Conservation (phyloP, 2,888 invertebrate species). For the Caradrina kadenii region DNA sequence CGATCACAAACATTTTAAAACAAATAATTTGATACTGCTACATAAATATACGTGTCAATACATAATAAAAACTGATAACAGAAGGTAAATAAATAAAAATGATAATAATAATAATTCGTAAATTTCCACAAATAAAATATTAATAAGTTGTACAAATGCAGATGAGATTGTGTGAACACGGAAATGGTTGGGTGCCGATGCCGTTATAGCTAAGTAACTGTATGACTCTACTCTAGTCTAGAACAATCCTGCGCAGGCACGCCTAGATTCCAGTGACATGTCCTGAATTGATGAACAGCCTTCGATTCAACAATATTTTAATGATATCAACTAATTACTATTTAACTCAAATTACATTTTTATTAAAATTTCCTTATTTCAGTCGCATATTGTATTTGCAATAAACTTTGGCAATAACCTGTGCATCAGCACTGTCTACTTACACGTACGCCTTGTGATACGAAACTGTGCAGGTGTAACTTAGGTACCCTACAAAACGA, state of each 20-base stretch:
- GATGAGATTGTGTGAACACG: constrained; percentile 82
- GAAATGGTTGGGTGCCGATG: constrained; percentile 85
- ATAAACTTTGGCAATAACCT: constrained; percentile 27
- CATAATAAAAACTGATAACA: neutral
- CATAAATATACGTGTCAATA: too few species aligned
- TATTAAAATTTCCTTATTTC: constrained; percentile 22
- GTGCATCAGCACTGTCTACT: constrained; percentile 24
- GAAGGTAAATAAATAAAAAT: neutral
- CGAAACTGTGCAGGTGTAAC: constrained; percentile 22
- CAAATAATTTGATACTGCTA: neutral
- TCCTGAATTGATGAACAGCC: constrained; percentile 82
- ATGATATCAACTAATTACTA: constrained; percentile 20
- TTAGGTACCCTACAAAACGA: constrained; percentile 32
- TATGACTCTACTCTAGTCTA: constrained; percentile 85
- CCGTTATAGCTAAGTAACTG: constrained; percentile 80
- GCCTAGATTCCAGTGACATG: constrained; percentile 83
- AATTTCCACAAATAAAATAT: constrained; percentile 50
- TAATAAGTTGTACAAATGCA: constrained; percentile 71
- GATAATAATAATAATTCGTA: neutral
- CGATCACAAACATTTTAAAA: neutral
- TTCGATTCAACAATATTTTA: constrained; percentile 54
- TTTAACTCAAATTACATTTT: constrained; percentile 37
- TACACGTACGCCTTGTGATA: constrained; percentile 23
- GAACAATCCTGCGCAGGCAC: constrained; percentile 84
- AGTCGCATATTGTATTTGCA: constrained; percentile 13